Evolutionary conservation across 2,113 vertebrate species (phyloP), one percentile per base, ranked within the genome.

Genomic region (Chinchilla lanigera): DNA sequence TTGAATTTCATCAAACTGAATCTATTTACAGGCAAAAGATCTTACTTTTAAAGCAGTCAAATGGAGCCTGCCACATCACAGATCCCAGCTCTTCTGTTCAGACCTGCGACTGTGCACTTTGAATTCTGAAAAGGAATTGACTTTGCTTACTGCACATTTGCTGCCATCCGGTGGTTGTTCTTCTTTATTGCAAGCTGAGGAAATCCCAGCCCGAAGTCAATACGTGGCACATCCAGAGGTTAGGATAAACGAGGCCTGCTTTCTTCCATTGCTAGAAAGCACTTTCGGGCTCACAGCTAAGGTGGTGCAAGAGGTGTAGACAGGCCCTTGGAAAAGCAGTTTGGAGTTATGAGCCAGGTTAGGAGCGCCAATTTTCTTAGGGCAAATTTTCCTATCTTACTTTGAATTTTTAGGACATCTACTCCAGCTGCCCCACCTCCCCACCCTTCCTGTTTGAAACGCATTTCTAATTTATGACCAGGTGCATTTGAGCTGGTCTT

Each of bases 131-230:
- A 47, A 14, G 12, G 10, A 22, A 24, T 63, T 2, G 8, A 50
- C 50, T 81, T 90, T 16, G 1, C 44, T 89, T 95, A 17, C 0
- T 71, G 4, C 73, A 54, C 85, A 30, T 98, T 77, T 98, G 65
- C 98, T 98, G 97, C 92, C 98, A 90, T 93, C 98, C 98, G 82
- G 75, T 97, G 97, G 89, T 65, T 0, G 2, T 19, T 56, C 54
- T 0, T 30, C 47, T 63, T 94, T 73, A 92, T 78, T 85, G 65
- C 91, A 71, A 22, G 10, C 17, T 69, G 6, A 1, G 30, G 5
- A 73, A 56, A 81, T 8, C 0, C 1, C 33, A 1, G 28, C 1
- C 56, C 13, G 50, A 35, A 35, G 33, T 73, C 9, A 47, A 7
- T 58, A 84, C 60, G 22, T 19, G 26, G 13, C 17, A 4, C 14